Percentiles rank a stretch among this genome's conserved stretches.
These are phyloP conservation scores for Auanema freiburgensis DNA, from an alignment of 2,888 invertebrate species.

Conservation along the genomic window DNA sequence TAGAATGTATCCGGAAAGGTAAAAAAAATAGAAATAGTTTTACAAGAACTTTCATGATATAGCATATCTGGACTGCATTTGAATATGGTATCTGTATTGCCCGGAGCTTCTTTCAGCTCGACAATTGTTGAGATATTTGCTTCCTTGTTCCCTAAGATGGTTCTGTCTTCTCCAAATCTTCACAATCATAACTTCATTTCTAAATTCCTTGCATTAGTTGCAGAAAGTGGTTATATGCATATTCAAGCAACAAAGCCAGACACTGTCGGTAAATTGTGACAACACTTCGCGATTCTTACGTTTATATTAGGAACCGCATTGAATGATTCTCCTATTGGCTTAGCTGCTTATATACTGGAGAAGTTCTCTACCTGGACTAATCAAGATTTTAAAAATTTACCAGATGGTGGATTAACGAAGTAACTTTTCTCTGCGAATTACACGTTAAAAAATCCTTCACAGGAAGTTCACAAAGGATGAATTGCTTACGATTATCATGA, in stretches of 20 bases:
- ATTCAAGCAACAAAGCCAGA: constrained; percentile 86
- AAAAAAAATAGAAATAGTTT: too few species aligned
- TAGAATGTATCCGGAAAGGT: constrained; percentile 72
- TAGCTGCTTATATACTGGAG: constrained; percentile 86
- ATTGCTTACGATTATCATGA: constrained; percentile 78
- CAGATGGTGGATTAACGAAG: constrained; percentile 73
- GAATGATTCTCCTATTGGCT: constrained; percentile 79
- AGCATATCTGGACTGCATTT: constrained; percentile 72
- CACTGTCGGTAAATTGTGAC: constrained; percentile 74
- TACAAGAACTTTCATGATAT: constrained; percentile 23
- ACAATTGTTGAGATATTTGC: constrained; percentile 39
- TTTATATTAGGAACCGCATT: constrained; percentile 72
- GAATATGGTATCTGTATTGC: constrained; percentile 71
- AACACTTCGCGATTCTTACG: background rate
- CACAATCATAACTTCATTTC: constrained; percentile 34
- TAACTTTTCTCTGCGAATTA: constrained; percentile 5
- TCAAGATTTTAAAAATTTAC: constrained; percentile 65
- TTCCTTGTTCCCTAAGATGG: constrained; percentile 34
- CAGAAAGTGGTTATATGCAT: constrained; percentile 72
- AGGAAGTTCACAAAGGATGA: constrained; percentile 75
- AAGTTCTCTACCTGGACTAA: constrained; percentile 81
- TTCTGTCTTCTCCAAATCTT: constrained; percentile 28
- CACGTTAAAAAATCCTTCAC: constrained; percentile 14
- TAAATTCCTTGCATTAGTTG: constrained; percentile 55
- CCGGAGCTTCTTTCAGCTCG: constrained; percentile 26